Percentiles rank a stretch among this genome's conserved stretches.
phyloP scores from a whole-genome alignment of 2,888 invertebrate genomes.

The Isoperla grammatica region DNA sequence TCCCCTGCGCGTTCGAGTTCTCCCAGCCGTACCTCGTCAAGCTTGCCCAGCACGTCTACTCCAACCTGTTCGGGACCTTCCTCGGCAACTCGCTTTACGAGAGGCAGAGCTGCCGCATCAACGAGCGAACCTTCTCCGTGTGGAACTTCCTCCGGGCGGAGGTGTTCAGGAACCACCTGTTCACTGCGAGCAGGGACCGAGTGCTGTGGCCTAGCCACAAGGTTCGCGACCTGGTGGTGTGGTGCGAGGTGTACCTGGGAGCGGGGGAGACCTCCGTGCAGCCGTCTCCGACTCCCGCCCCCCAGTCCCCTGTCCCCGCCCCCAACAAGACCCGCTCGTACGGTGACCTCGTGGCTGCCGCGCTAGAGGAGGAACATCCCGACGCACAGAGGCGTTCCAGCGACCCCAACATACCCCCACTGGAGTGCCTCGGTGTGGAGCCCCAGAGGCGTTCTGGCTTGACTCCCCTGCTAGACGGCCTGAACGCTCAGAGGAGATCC shows the following conservation, averaged over 20 bases:
- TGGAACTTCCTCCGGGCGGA: slow-evolving; percentile 80
- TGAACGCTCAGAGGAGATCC: too few relatives aligned
- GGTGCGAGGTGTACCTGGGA: slow-evolving; percentile 81
- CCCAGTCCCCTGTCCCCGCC: slow-evolving; percentile 24
- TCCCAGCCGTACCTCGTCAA: slow-evolving; percentile 91
- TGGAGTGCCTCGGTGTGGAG: slow-evolving; percentile 45
- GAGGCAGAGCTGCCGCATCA: slow-evolving; percentile 57
- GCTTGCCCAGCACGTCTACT: slow-evolving; percentile 90
- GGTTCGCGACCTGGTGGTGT: slow-evolving; percentile 74
- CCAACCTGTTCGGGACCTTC: slow-evolving; percentile 96
- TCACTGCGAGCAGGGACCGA: slow-evolving; percentile 52
- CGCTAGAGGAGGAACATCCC: slow-evolving; percentile 49
- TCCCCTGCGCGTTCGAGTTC: slow-evolving; percentile 93
- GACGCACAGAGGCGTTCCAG: slow-evolving; percentile 66
- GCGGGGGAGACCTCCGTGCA: slow-evolving; percentile 40
- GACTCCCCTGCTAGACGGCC: too few relatives aligned
- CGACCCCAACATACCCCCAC: slow-evolving; percentile 69
- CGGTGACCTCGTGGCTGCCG: slow-evolving; percentile 69
- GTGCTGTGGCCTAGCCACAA: slow-evolving; percentile 65
- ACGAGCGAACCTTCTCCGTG: slow-evolving; percentile 70
- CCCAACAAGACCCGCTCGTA: slow-evolving; percentile 72
- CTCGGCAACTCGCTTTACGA: slow-evolving; percentile 81
- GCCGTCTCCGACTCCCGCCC: slow-evolving; percentile 38
- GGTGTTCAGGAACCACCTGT: slow-evolving; percentile 82
- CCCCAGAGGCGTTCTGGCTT: too few relatives aligned